These are phyloP conservation scores for Hippopotamyrus pictus DNA, from an alignment of 2,797 vertebrate species.

Conservation along the genomic window DNA sequence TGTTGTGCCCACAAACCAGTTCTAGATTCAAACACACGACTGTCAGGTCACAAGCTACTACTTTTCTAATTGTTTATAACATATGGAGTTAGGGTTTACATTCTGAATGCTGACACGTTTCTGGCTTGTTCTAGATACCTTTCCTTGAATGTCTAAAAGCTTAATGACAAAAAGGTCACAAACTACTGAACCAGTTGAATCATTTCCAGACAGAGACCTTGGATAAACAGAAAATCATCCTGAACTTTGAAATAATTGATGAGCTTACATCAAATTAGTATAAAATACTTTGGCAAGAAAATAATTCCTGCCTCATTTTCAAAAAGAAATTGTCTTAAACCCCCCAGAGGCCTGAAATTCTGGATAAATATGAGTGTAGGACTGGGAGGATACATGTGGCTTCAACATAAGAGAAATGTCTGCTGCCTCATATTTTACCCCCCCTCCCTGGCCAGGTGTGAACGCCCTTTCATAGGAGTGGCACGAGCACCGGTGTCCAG, in stretches of 20 bases:
- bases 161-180: neutral
- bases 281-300: neutral
- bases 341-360: neutral
- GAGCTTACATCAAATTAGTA: neutral
- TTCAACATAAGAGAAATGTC: neutral
- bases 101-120: neutral
- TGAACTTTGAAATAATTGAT: neutral
- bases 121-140: neutral
- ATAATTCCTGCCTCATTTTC: neutral
- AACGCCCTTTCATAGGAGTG: neutral
- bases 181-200: neutral
- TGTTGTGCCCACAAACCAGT: neutral
- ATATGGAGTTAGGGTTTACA: neutral
- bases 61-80: neutral
- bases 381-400: neutral
- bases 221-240: neutral
- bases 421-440: neutral
- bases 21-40: neutral
- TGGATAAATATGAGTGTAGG: neutral
- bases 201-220: neutral
- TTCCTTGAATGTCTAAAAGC: too few relatives aligned
- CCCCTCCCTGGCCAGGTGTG: neutral
- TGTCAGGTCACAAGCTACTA: neutral
- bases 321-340: neutral
- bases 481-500: neutral